These are phyloP conservation scores for Brachyrhaphis roseni DNA, from an alignment of 2,797 vertebrate species.

Conservation along the genomic window DNA sequence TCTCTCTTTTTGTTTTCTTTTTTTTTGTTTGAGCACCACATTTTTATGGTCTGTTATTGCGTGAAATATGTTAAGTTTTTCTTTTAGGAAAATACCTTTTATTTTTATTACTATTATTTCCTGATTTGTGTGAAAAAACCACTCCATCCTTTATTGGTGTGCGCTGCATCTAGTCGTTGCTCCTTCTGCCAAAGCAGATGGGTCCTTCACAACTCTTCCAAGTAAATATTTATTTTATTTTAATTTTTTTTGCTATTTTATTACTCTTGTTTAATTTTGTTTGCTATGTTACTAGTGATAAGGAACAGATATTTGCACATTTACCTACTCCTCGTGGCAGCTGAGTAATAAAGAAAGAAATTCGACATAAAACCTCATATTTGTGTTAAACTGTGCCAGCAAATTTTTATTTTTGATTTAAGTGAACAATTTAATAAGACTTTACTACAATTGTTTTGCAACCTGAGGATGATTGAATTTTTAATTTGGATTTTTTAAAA, in stretches of 20 bases:
- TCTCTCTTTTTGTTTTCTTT: slow-evolving; percentile 20
- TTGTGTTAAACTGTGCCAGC: slow-evolving; percentile 50
- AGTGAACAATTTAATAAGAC: background rate
- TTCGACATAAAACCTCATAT: slow-evolving; percentile 46
- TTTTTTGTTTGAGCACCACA: slow-evolving; percentile 2
- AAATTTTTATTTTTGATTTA: slow-evolving; percentile 21
- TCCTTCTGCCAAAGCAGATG: slow-evolving; percentile 39
- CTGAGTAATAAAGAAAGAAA: slow-evolving; percentile 84
- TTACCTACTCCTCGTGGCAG: slow-evolving; percentile 92
- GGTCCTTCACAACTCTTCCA: slow-evolving; percentile 52
- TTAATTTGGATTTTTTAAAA: background rate
- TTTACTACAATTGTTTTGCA: background rate
- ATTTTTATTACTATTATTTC: background rate
- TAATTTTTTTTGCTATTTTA: slow-evolving; percentile 77
- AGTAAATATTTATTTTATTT: slow-evolving; percentile 82
- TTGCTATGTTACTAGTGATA: slow-evolving; percentile 71
- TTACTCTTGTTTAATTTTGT: slow-evolving; percentile 56
- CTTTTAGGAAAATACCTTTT: slow-evolving; percentile 3
- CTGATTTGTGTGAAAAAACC: slow-evolving; percentile 34
- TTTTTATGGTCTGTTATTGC: background rate
- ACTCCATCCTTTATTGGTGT: slow-evolving; percentile 37
- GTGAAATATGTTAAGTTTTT: background rate
- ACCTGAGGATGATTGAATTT: background rate
- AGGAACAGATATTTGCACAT: slow-evolving; percentile 92
- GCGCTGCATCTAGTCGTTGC: slow-evolving; percentile 16